Evolutionary conservation across 1,140 invertebrate species (phyloP), one percentile per base, ranked within the genome.

Genomic region (Homalodisca vitripennis): DNA sequence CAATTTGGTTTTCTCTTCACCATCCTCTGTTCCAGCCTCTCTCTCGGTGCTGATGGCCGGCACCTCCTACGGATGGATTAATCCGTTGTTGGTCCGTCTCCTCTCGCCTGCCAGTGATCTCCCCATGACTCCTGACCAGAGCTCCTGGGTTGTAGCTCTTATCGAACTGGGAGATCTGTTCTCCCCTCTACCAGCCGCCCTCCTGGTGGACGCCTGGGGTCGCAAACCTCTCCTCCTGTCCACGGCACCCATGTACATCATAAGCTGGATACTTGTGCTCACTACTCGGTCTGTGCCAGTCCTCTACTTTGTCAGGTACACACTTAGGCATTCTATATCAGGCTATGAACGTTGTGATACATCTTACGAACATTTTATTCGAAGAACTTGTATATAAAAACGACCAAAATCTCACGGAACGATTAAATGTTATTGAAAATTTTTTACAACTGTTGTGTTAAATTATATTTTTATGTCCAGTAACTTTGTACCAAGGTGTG

Each of bases 201-300:
- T 82, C 48, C 76, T 89, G 2, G 88, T 92, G 0, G 90, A 95
- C 76, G 86, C 83, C 72, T 77, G 91, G 32, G 94, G 95, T 0
- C 80, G 94, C 22, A 72, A 91, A 73, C 82, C 84, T 22, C 85
- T 88, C 0, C 86, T 95, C 17, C 78, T 93, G 12, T 70, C 85
- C 0, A 82, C 92, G 26, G 81, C 88, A 0, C 66, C 88, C 1
- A 88, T 91, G 0, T 95, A 92, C 74, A 76, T 92, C 6, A 31
- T 89, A 13, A 92, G 91, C 70, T 96, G 91, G 90, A 26, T 86
- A 3, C 75, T 89, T 0, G 91, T 93, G 12, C 83, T 88, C 22
- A 84, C 88, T 73, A 85, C 88, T 3, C 81, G 80, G 17, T 82
- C 81, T 13, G 80, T 87, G 0, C 81, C 51, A 1, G 51, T 67